phyloP scores from a whole-genome alignment of 2,888 invertebrate genomes.

The Calliopum simillimum region DNA sequence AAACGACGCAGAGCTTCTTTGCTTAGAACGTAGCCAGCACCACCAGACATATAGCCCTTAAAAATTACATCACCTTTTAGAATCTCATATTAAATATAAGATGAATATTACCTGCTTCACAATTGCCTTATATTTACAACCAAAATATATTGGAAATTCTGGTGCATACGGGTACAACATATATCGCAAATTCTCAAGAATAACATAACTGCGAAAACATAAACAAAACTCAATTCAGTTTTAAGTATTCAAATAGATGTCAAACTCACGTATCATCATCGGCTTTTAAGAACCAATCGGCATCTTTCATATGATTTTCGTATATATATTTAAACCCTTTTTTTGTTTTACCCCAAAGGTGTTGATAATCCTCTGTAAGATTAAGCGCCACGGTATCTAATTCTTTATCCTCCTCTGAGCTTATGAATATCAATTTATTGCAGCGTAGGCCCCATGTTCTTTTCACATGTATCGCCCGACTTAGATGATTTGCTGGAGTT shows the following conservation, averaged over 20 bases:
- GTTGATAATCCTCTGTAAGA: conserved; percentile 81
- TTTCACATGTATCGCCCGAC: conserved; percentile 91
- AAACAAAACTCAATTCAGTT: too few species aligned
- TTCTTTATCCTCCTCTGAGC: conserved; percentile 78
- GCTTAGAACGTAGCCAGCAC: conserved; percentile 95
- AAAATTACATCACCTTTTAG: neutral
- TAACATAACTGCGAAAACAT: conserved; percentile 78
- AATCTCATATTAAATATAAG: too few species aligned
- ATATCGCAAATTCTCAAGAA: conserved; percentile 95
- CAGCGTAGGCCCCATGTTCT: conserved; percentile 96
- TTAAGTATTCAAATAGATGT: neutral
- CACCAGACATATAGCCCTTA: conserved; percentile 91
- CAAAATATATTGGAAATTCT: conserved; percentile 86
- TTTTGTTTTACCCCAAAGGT: conserved; percentile 98
- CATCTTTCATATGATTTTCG: conserved; percentile 83
- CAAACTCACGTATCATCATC: conserved; percentile 95
- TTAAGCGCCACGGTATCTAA: too few species aligned
- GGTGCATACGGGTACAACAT: conserved; percentile 83
- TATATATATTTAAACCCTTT: conserved; percentile 91
- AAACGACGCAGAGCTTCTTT: conserved; percentile 82
- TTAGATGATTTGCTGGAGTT: conserved; percentile 87
- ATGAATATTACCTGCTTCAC: conserved; percentile 70
- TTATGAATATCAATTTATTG: conserved; percentile 89
- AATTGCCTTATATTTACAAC: conserved; percentile 88
- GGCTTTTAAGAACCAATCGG: conserved; percentile 99